Base-by-base conservation (phyloP, 2,888 invertebrate species). In the Tetranychus truncatus region DNA sequence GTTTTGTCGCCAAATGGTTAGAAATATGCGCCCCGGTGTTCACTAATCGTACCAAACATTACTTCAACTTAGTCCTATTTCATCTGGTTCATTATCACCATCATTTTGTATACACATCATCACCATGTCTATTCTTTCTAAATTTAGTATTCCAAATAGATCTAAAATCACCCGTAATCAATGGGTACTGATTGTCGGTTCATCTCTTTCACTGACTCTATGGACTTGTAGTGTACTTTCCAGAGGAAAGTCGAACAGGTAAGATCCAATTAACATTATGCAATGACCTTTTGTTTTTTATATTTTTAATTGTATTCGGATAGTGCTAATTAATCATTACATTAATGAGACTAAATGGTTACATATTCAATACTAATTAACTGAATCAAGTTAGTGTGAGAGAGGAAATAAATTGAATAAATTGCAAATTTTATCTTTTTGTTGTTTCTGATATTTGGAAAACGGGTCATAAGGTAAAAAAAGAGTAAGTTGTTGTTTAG, bases 221-320 rank as follows among this genome's bases (percentile, higher is more conserved):
- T 72, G 72, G 72, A 72, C 72, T 24, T 72, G 20, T 34, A 72
- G 72, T 72, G 72, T 72, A 9, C 11, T 72, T n/a, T 20, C n/a
- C 15, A 72, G 72, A 34, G 20, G 72, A n/a, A 72, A 72, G 18
- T 72, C 34, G 11, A 45, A n/a, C n/a, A 72, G 72, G 72, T 72
- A 69, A 69, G 55, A 55, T 66, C 8, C 18, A 66, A 20, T 7
- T 20, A n/a, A 66, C 66, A 66, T 6, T 6, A 66, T 20, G 20
- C 66, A 15, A 20, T 66, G 66, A 66, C 18, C 18, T 20, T 66
- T 20, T 20, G 20, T 66, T 20, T 66, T 11, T 66, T 66, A 66
- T 66, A 6, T 20, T 66, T 11, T 7, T 11, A 18, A 6, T 20
- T 11, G 6, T 11, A n/a, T 34, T 34, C 5, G 5, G 34, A 34